Evolutionary conservation across 2,888 invertebrate genomes (phyloP), one percentile per base, ranked within the genome.

Genomic region (Cephus spinipes): DNA sequence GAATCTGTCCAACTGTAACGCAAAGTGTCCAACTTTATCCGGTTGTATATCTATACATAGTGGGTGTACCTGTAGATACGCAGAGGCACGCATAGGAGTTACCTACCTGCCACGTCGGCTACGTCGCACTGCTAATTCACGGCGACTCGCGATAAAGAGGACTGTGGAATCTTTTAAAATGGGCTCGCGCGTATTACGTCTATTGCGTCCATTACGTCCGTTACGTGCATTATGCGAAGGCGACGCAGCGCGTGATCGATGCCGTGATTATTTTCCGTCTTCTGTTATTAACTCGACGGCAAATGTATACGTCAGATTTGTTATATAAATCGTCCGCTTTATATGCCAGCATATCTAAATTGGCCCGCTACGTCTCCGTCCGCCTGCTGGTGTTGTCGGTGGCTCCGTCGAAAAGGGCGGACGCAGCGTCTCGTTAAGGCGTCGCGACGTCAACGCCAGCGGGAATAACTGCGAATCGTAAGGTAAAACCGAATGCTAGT

Each of bases 221-320:
- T 34, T 40, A 40, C 15, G 40, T 1, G 40, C 40, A 40, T 15
- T 40, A 36, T 0, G n/a, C 4, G n/a, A 12, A 31, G 11, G 35
- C 73, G 79, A 79, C 80, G 77, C 79, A 80, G 75, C 75, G 75
- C 40, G 73, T 86, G 85, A 86, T 84, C 82, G 81, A 86, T 80
- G 84, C 83, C 81, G 81, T 83, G 83, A 86, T 86, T 86, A 86
- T 83, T 84, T 82, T 79, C 81, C 83, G 86, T 82, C 85, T 86
- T 86, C 83, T 81, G 80, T 82, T 84, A 82, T 82, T 83, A 83
- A 73, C 77, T 55, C 68, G 40, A 73, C 35, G 69, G 76, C 69
- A 77, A 74, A 79, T 69, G 15, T 79, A 77, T 34, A 69, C 73
- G 78, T 75, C 78, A 73, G 78, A 78, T 78, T 78, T 78, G 33